phyloP scores from a whole-genome alignment of 2,797 vertebrate genomes.

The Strix occidentalis region DNA sequence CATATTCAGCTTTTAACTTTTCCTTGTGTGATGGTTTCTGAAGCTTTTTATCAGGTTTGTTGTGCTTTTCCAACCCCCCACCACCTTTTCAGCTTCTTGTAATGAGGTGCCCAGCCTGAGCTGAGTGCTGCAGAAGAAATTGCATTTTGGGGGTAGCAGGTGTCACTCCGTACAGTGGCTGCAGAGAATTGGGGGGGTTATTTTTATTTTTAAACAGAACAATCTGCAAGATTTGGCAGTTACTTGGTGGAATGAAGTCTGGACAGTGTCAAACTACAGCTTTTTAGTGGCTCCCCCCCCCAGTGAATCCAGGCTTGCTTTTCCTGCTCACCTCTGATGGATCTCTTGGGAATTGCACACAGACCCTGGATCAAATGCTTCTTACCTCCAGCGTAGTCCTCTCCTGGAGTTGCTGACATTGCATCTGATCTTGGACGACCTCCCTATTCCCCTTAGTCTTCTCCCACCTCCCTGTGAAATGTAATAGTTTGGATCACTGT shows the following conservation, averaged over 20 bases:
- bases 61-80: not conserved
- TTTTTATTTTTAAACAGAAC: not conserved
- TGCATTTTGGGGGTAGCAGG: not conserved
- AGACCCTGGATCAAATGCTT: not conserved
- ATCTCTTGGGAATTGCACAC: not conserved
- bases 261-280: not conserved
- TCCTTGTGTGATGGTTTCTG: not conserved
- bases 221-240: not conserved
- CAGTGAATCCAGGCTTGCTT: not conserved
- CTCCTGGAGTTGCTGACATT: not conserved
- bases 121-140: not conserved
- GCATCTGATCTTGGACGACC: not conserved
- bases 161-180: not conserved
- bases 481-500: not conserved
- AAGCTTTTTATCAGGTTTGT: not conserved
- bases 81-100: not conserved
- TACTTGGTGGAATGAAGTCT: not conserved
- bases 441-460: not conserved
- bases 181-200: rapidly evolving
- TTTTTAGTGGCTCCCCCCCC: not conserved
- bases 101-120: not conserved
- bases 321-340: not conserved
- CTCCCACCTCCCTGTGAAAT: not conserved
- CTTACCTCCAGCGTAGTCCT: not conserved
- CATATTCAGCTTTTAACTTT: not conserved